Evolutionary conservation across 2,797 vertebrate genomes (phyloP).

Genomic region (Micropoecilia bifurca): DNA sequence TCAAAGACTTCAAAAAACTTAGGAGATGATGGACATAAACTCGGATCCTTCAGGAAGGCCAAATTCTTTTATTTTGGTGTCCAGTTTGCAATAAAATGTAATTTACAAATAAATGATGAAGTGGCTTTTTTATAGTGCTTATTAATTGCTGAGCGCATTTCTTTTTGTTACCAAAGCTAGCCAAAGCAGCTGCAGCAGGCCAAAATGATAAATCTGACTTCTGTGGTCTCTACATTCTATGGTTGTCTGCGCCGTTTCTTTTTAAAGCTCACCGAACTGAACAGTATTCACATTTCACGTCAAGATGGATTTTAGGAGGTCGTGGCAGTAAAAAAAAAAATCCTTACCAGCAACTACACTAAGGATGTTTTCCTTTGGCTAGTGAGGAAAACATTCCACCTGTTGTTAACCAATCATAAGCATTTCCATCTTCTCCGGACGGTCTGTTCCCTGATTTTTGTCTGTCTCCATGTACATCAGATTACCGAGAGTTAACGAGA

Average conservation of each 20-base stretch:
- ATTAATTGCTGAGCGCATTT: background rate
- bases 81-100: background rate
- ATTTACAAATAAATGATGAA: background rate
- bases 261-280: background rate
- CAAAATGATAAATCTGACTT: background rate
- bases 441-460: constrained; percentile 1
- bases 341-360: background rate
- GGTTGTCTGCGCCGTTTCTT: background rate
- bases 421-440: background rate
- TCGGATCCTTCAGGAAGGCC: background rate
- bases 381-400: background rate
- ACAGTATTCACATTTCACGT: background rate
- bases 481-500: constrained; percentile 54
- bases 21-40: background rate
- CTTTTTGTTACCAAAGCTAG: background rate
- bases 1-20: background rate
- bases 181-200: background rate
- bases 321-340: background rate
- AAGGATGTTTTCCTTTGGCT: background rate
- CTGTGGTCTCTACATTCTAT: background rate
- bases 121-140: background rate
- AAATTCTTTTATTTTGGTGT: background rate
- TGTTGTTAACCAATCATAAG: background rate
- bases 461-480: constrained; percentile 20
- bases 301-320: background rate